These are phyloP conservation scores for Alloscopus bannaensis DNA, from an alignment of 2,888 invertebrate genomes.

Conservation along the genomic window DNA sequence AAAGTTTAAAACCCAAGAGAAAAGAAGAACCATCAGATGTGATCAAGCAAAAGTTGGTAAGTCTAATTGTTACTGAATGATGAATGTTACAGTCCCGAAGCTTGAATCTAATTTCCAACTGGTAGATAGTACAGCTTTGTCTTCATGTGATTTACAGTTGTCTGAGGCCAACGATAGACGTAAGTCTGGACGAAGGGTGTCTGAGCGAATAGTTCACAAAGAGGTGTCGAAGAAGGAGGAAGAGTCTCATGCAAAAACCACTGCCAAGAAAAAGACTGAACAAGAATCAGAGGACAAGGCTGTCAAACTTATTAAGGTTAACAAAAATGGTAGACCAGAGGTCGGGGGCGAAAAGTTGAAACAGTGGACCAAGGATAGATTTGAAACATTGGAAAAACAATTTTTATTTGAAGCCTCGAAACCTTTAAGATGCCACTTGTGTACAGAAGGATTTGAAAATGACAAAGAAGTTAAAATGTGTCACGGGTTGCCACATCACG, in stretches of 20 bases:
- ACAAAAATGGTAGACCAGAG: constrained; percentile 38
- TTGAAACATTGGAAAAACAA: constrained; percentile 48
- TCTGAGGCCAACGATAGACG: too few species aligned
- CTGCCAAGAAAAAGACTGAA: constrained; percentile 51
- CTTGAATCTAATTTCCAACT: too few species aligned
- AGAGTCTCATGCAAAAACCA: constrained; percentile 4
- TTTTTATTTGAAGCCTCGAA: constrained; percentile 48
- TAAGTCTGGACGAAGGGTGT: constrained; percentile 31
- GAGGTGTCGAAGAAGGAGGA: constrained; percentile 10
- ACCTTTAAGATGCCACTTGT: constrained; percentile 28
- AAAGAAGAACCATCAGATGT: background rate
- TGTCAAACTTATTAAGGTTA: background rate
- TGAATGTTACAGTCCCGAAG: too few species aligned
- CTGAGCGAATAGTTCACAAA: constrained; percentile 36
- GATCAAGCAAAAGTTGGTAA: too few species aligned
- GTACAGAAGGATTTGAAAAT: constrained; percentile 32
- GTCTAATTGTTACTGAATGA: too few species aligned
- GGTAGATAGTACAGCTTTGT: too few species aligned
- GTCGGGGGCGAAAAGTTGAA: constrained; percentile 53
- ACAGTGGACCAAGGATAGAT: constrained; percentile 55
- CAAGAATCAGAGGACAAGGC: constrained; percentile 1
- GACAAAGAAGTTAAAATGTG: constrained; percentile 41
- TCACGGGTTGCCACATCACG: constrained; percentile 68
- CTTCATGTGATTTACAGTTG: too few species aligned
- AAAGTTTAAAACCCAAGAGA: background rate